These are phyloP conservation scores for Anguilla obscura DNA, from an alignment of 2,797 vertebrate genomes.

Conservation along the genomic window DNA sequence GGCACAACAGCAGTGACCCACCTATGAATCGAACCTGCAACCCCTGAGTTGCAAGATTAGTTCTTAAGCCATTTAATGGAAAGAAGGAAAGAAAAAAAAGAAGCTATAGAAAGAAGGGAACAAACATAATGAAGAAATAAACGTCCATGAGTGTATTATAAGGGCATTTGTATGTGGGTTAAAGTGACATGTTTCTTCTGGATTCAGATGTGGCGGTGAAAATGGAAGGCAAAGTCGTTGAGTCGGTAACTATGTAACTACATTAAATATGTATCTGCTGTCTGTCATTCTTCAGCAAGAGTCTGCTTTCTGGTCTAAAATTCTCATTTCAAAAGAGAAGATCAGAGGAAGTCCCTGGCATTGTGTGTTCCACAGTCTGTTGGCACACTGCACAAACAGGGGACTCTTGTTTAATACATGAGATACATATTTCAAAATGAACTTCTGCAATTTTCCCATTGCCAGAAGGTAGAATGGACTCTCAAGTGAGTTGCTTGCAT, in stretches of 20 bases:
- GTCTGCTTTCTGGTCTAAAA: background rate
- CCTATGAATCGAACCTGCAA: background rate
- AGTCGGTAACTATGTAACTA: background rate
- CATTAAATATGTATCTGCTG: background rate
- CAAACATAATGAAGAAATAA: background rate
- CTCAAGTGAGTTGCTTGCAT: constrained; percentile 1
- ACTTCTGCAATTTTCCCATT: background rate
- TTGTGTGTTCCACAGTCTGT: background rate
- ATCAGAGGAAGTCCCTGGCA: background rate
- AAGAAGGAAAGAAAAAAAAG: background rate
- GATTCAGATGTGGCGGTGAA: background rate
- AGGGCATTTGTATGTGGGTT: background rate
- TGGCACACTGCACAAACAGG: background rate
- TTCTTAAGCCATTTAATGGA: background rate
- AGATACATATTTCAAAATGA: constrained; percentile 22
- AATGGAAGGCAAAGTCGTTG: background rate
- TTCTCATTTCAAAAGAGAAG: background rate
- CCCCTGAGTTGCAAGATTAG: background rate
- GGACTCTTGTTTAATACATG: constrained; percentile 14
- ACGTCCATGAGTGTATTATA: background rate
- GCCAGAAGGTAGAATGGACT: constrained; percentile 6
- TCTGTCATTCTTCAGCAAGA: background rate
- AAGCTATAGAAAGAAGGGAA: too few relatives aligned
- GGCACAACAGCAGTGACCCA: background rate
- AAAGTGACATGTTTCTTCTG: background rate